Conservation (phyloP, 2,113 vertebrate species). For the Noctilio leporinus region DNA sequence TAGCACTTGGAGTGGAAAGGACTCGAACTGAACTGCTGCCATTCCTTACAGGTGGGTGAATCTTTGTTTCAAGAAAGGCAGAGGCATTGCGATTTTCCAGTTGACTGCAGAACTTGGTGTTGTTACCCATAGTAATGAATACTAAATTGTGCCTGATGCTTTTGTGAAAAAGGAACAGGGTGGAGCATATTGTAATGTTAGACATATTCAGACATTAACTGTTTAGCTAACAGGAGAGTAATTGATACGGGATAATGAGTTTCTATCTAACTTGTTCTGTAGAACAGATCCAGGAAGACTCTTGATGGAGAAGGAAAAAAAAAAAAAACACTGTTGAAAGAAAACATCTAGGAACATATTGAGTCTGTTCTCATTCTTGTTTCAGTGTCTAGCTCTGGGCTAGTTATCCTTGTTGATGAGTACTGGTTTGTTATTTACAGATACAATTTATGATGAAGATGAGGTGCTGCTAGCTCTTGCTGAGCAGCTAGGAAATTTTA, state of each 20-base stretch:
- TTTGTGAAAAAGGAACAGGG: neutral
- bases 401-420: neutral
- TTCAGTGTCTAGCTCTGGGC: neutral
- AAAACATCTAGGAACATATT: neutral
- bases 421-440: conserved; percentile 67
- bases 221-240: neutral
- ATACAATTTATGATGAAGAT: conserved; percentile 95
- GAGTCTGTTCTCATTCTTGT: neutral
- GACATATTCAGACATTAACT: neutral
- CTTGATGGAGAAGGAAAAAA: neutral
- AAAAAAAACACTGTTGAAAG: neutral
- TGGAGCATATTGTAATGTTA: neutral
- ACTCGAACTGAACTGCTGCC: conserved; percentile 91
- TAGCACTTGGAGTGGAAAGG: conserved; percentile 91
- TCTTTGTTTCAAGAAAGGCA: neutral
- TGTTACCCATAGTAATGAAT: neutral
- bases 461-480: conserved; percentile 91
- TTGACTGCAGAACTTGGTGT: neutral
- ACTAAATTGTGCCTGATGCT: neutral
- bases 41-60: conserved; percentile 87
- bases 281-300: neutral
- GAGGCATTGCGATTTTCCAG: neutral
- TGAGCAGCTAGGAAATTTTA: conserved; percentile 92
- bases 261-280: conserved; percentile 11
- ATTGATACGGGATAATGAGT: neutral